Conservation (phyloP, 2,797 vertebrate genomes). For the Trachops cirrhosus region DNA sequence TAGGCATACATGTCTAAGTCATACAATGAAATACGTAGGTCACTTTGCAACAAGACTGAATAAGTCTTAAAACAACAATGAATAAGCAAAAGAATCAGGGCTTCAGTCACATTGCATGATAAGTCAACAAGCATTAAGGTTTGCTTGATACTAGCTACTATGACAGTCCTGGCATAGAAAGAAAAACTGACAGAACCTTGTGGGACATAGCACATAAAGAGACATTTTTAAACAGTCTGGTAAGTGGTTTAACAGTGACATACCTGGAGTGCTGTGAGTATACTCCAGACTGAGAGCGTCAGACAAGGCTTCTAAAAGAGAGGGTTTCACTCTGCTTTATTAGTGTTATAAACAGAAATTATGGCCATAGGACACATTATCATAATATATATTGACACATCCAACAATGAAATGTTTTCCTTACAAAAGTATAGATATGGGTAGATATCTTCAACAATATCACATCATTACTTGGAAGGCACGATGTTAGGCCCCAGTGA, state of each 20-base stretch:
- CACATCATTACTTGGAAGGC: background rate
- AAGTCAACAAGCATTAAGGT: background rate
- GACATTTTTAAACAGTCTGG: background rate
- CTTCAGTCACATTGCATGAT: background rate
- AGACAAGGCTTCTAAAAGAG: background rate
- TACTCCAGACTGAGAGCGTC: background rate
- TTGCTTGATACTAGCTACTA: background rate
- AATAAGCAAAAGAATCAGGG: background rate
- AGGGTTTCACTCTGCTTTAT: background rate
- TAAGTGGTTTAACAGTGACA: background rate
- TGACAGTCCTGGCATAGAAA: background rate
- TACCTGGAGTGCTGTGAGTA: background rate
- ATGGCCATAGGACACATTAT: background rate
- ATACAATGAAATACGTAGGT: background rate
- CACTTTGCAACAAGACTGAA: background rate
- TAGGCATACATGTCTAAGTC: background rate
- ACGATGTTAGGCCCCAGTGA: background rate
- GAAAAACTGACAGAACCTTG: background rate
- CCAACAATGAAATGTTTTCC: slow-evolving; percentile 19
- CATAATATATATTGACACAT: background rate
- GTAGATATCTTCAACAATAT: background rate
- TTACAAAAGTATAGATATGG: background rate
- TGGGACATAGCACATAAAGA: background rate
- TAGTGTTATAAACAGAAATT: background rate
- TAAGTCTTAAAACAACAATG: background rate